Evolutionary conservation across 2,113 vertebrate genomes (phyloP).

Genomic region (Stictonetta naevosa): DNA sequence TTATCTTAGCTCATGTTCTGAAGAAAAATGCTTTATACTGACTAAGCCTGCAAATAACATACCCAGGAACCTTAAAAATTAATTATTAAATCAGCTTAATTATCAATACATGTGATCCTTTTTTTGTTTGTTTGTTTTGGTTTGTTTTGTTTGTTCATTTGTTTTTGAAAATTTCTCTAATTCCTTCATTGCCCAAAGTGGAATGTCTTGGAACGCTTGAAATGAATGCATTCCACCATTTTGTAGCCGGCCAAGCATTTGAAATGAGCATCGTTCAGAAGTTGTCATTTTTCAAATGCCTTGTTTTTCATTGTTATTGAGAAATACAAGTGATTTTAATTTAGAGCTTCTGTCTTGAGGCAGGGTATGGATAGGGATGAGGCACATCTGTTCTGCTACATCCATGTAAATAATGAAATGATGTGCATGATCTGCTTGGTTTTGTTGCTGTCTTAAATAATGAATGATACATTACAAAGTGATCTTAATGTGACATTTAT

Average conservation of each 20-base stretch:
- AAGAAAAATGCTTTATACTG: background rate
- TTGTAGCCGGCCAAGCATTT: background rate
- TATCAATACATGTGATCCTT: rapidly evolving
- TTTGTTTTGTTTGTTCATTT: background rate
- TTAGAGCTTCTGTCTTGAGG: background rate
- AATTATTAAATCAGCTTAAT: background rate
- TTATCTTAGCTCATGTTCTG: background rate
- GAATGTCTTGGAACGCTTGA: background rate
- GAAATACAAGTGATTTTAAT: background rate
- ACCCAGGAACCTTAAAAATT: background rate
- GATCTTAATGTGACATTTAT: background rate
- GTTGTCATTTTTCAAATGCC: background rate
- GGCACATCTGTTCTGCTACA: background rate
- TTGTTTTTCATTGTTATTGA: background rate
- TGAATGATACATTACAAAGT: background rate
- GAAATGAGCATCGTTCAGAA: background rate
- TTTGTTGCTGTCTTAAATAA: background rate
- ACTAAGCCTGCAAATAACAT: background rate
- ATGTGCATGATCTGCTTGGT: background rate
- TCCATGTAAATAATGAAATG: background rate
- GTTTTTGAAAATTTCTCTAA: background rate
- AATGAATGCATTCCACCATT: background rate
- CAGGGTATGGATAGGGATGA: background rate
- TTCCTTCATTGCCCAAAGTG: background rate
- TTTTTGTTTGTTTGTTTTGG: background rate